Base-by-base conservation (phyloP, 2,888 invertebrate genomes). In the Drosophila infuscata region DNA sequence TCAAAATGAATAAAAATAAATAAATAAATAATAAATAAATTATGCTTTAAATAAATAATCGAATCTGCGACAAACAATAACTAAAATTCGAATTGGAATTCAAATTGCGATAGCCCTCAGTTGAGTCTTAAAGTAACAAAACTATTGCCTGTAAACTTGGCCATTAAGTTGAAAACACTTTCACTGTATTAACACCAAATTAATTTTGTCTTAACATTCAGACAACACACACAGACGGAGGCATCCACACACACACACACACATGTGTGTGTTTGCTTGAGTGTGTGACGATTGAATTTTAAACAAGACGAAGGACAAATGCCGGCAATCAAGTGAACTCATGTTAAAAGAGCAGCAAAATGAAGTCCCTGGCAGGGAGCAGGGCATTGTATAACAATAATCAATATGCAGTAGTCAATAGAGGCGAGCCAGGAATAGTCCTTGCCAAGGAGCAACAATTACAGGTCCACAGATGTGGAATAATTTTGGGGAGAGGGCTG, bases 391-490 rank as follows among this genome's bases (percentile, higher is more conserved):
- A 77, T 76, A 77, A 82, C 83, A 80, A 90, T 87, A 91, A 91
- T 91, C 91, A 91, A 91, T 91, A 89, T 87, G 81, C 83, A 82
- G 86, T 74, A 83, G 81, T 79, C 80, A 79, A 79, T 81, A 82
- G 81, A 72, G 74, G 63, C 70, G 30, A 56, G 43, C 59, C 61
- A 74, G 57, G 67, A 41, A 38, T 25, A 46, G 56, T 59, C 48
- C 36, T 38, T 62, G 49, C 29, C 29, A 74, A 77, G 85, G 58
- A 83, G 84, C 88, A 88, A 91, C 90, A 88, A 88, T 88, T 88
- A 88, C 78, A 81, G 73, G 58, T 70, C 59, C 65, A 63, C 57
- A 43, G 57, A 57, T 41, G 41, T 57, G 57, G 54, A 59, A 62
- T 46, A 54, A 9, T 36, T 43, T 11, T 5, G 11, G 11, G 38